Conservation (phyloP, 2,797 vertebrate genomes). For the Anguilla megastoma region DNA sequence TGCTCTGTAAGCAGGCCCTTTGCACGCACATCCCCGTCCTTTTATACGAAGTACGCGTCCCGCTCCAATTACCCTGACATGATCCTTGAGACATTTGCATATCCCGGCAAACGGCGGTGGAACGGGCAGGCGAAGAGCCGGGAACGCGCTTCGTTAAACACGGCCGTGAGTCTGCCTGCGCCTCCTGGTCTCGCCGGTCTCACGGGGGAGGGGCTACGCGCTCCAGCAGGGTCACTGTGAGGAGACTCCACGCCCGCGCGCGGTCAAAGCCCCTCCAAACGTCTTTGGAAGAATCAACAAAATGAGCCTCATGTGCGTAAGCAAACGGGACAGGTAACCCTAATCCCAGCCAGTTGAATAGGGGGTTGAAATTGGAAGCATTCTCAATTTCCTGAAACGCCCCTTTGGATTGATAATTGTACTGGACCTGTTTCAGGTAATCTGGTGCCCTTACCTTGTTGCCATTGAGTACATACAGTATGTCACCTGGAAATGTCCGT, state of each 20-base stretch:
- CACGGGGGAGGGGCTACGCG: neutral
- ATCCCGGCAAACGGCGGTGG: neutral
- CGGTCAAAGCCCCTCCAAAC: neutral
- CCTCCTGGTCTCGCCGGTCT: neutral
- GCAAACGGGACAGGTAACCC: neutral
- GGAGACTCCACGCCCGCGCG: neutral
- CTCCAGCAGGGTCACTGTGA: neutral
- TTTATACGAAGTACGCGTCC: neutral
- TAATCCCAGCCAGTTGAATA: neutral
- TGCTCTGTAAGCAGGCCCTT: neutral
- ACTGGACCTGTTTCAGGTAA: too few species aligned
- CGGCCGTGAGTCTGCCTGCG: neutral
- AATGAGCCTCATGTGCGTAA: neutral
- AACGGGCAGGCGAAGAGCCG: neutral
- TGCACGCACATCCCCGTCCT: neutral
- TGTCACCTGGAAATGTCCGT: too few species aligned
- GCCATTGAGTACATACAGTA: too few species aligned
- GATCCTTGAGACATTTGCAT: constrained; percentile 4
- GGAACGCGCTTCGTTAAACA: neutral
- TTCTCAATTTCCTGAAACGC: too few species aligned
- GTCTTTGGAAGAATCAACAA: neutral
- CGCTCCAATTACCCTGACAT: constrained; percentile 11
- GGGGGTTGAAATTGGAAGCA: neutral
- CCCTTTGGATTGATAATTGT: too few species aligned
- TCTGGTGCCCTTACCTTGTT: too few species aligned